phyloP scores from a whole-genome alignment of 2,888 invertebrate genomes.

The Dryomyza anilis region DNA sequence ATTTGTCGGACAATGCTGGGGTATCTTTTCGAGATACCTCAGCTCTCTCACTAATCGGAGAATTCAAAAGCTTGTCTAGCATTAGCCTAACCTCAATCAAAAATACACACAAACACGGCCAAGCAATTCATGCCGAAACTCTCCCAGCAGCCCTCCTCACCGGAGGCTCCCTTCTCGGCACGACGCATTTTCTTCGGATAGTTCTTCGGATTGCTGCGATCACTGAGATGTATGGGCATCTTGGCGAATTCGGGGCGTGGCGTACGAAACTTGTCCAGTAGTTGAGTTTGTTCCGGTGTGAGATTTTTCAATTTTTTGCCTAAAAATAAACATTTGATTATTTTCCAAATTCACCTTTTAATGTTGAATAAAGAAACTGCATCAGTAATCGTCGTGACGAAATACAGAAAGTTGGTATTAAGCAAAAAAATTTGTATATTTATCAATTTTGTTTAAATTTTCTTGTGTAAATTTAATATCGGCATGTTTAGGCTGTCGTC shows the following conservation, averaged over 20 bases:
- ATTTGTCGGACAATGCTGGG: neutral
- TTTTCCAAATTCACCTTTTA: neutral
- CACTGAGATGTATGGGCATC: slow-evolving; percentile 61
- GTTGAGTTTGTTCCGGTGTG: slow-evolving; percentile 55
- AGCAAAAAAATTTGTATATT: too few species aligned
- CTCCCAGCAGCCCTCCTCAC: slow-evolving; percentile 58
- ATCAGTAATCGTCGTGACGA: neutral
- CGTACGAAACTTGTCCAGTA: slow-evolving; percentile 57
- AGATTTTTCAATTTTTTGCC: slow-evolving; percentile 57
- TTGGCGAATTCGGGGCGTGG: slow-evolving; percentile 57
- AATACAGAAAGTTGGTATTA: neutral
- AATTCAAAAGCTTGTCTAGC: neutral
- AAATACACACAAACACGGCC: slow-evolving; percentile 60
- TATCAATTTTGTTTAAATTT: too few species aligned
- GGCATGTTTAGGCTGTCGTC: too few species aligned
- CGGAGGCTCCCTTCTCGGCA: slow-evolving; percentile 48
- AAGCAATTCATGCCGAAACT: slow-evolving; percentile 58
- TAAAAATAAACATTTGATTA: slow-evolving; percentile 33
- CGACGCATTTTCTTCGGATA: slow-evolving; percentile 61
- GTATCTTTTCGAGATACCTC: too few species aligned
- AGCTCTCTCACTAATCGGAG: too few species aligned
- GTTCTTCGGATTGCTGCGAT: slow-evolving; percentile 59
- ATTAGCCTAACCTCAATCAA: slow-evolving; percentile 51
- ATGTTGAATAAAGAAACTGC: neutral
- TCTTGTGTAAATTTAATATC: too few species aligned